Conservation (phyloP, 2,888 invertebrate genomes). For the Drosophila testacea region DNA sequence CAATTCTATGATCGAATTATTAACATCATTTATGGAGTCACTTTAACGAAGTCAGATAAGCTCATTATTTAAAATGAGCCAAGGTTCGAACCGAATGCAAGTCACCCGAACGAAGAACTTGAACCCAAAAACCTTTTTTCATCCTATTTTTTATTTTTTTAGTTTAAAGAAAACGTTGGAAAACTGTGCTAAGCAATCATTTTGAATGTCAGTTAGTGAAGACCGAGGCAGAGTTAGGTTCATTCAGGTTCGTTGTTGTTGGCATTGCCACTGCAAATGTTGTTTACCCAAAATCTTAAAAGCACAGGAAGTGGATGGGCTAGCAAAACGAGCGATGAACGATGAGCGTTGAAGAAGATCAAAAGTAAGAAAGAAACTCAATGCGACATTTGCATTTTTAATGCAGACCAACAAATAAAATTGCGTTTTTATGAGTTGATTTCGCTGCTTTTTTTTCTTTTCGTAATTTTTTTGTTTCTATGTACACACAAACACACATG, state of each 20-base stretch:
- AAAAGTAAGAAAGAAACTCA: conserved; percentile 53
- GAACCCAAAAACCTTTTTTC: conserved; percentile 4
- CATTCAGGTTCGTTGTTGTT: conserved; percentile 41
- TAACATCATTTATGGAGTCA: conserved; percentile 9
- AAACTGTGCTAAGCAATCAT: conserved; percentile 24
- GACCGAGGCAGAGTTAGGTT: conserved; percentile 12
- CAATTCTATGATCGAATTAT: neutral
- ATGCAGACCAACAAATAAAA: conserved; percentile 77
- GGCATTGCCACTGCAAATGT: conserved; percentile 41
- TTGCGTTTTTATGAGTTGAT: conserved; percentile 65
- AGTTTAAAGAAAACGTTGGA: neutral
- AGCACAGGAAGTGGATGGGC: conserved; percentile 58
- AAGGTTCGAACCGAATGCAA: neutral
- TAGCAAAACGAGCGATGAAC: conserved; percentile 25
- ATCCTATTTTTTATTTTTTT: neutral
- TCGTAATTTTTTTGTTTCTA: neutral
- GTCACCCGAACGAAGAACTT: neutral
- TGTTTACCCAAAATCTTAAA: conserved; percentile 81
- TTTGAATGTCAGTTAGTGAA: conserved; percentile 26
- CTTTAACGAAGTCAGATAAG: conserved; percentile 7
- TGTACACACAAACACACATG: conserved; percentile 15
- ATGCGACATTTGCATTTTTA: conserved; percentile 83
- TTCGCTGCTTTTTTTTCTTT: conserved; percentile 40
- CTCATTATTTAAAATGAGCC: conserved; percentile 11
- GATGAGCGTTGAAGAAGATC: conserved; percentile 24